A percentile compares a stretch with the other conserved stretches of the same genome.
Evolutionary conservation across 2,797 vertebrate genomes (phyloP).

Genomic region (Falco biarmicus): DNA sequence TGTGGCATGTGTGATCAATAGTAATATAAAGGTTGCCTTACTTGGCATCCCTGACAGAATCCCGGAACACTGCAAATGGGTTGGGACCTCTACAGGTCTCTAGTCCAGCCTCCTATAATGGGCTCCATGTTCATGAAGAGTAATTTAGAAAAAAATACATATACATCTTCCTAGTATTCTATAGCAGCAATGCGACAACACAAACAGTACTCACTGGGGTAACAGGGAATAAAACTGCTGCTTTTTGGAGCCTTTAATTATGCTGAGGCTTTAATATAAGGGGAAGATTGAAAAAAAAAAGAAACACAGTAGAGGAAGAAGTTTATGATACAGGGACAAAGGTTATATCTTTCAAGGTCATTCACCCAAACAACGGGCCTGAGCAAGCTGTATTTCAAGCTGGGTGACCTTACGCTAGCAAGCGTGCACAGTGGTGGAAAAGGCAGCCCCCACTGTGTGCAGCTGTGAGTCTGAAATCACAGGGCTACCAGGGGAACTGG

Average conservation of each 20-base stretch:
- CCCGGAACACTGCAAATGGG: not conserved
- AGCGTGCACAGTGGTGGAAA: not conserved
- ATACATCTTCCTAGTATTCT: too few species aligned
- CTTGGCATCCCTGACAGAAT: accelerated
- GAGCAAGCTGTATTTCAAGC: not conserved
- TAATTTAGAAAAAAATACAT: not conserved
- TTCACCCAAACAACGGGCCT: not conserved
- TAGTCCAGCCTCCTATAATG: not conserved
- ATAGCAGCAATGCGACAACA: not conserved
- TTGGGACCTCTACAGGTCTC: not conserved
- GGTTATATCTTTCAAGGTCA: not conserved
- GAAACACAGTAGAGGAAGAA: not conserved
- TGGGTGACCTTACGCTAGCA: not conserved
- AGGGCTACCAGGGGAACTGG: not conserved
- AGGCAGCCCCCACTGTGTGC: not conserved
- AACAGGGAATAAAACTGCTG: not conserved
- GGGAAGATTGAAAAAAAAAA: not conserved
- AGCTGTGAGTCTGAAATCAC: not conserved
- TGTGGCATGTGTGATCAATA: not conserved
- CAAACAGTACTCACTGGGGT: not conserved
- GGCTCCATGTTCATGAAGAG: not conserved
- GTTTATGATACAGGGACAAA: not conserved
- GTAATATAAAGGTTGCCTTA: not conserved
- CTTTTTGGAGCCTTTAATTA: not conserved
- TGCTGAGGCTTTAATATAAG: not conserved